Evolutionary conservation across 2,888 invertebrate species (phyloP), one percentile per base, ranked within the genome.

Genomic region (Meteorus colon): DNA sequence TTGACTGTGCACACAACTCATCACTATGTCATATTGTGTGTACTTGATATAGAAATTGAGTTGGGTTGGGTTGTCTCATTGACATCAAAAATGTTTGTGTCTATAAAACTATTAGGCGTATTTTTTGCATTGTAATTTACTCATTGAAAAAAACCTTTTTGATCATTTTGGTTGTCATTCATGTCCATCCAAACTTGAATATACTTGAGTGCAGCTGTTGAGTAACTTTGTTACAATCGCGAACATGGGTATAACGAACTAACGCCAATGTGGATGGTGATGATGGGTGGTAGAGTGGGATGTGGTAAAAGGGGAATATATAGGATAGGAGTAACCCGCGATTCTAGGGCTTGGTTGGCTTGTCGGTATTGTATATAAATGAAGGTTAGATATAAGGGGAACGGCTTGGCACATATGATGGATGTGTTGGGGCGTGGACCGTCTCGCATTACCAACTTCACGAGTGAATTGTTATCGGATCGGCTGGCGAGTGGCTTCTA

Each of bases 351-450:
- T 69, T 55, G 51, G 48, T 67, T 41, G 41, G 51, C 29, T 55
- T 55, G 55, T 24, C 55, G 24, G 31, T 45, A 37, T 55, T 60
- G 34, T 31, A 14, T 27, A 59, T 66, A 69, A 55, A 65, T 77
- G 65, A 24, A 73, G 75, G 70, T 55, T 34, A 59, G 37, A 31
- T 34, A 51, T 55, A 51, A 29, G n/a, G 37, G 62, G 62, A 41
- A 29, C 62, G 41, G 48, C 68, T 68, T 71, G 51, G 66, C 73
- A 65, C 41, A 51, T 75, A 83, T 85, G 84, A 84, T 83, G 82
- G 86, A 85, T 84, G 77, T 73, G 73, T 75, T 63, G 65, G 81
- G 81, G 80, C 75, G 82, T 79, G 79, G 79, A 78, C 74, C 78
- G 80, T 81, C 76, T 83, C 82, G 77, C 77, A 75, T 85, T 84